Evolutionary conservation across 1,140 invertebrate species (phyloP), one percentile per base, ranked within the genome.

Genomic region (Cephus cinctus): DNA sequence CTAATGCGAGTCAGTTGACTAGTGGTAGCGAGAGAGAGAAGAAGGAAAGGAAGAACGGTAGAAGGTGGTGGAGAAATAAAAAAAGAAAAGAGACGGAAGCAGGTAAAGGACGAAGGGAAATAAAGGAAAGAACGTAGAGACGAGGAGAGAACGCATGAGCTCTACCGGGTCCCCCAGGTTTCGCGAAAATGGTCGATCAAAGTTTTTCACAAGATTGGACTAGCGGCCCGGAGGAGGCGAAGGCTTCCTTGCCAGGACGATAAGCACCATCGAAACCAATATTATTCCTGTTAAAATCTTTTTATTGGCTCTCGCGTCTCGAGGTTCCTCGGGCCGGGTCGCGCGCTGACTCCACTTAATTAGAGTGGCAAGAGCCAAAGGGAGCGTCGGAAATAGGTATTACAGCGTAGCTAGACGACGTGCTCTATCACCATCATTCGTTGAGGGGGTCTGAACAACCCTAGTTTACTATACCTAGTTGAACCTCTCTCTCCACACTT

Each of bases 331-430:
- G 38, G 44, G 30, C 39, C 35, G 14, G 47, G 54, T 47, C 49
- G 32, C 42, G 12, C 47, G 56, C 67, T 68, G 65, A 68, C 62
- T 68, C 60, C 50, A 68, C 60, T 67, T 68, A 65, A 67, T 69
- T 67, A 58, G 62, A 61, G 59, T 59, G 60, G 9, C 27, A 11
- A 2, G 11, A 30, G 27, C 27, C 12, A 8, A 58, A 16, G 11
- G 35, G 8, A 16, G 8, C 35, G 56, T 54, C 22, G 41, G 45
- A 52, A 47, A 60, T 51, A 54, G 36, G 54, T 49, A 63, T 65
- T 65, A 61, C 50, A 57, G 46, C 30, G 44, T 52, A 39, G 54
- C 42, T 39, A 51, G 50, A 57, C n/a, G 58, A 65, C 64, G 65
- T 68, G 65, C 62, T 61, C 64, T 68, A 68, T 68, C 65, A 58